These are phyloP conservation scores for Phrynocephalus versicolor DNA, from an alignment of 2,113 vertebrate genomes.

Conservation along the genomic window DNA sequence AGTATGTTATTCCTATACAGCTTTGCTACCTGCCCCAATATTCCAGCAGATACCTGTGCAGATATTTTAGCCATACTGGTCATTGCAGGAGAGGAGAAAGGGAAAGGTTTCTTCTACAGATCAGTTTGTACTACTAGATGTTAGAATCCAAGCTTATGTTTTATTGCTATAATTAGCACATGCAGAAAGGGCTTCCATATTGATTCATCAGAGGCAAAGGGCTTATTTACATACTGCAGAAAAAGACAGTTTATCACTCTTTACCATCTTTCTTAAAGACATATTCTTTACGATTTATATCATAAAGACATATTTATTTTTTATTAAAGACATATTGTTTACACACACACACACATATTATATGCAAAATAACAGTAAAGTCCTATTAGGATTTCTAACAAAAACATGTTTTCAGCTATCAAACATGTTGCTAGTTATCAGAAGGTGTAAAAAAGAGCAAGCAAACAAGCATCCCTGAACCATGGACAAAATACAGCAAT, in stretches of 20 bases:
- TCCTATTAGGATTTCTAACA: background rate
- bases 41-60: too few relatives aligned
- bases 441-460: background rate
- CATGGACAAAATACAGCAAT: constrained; percentile 18
- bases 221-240: constrained; percentile 22
- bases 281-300: too few relatives aligned
- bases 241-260: constrained; percentile 13
- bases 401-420: background rate
- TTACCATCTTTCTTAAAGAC: constrained; percentile 11
- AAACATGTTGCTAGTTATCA: background rate
- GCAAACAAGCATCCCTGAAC: constrained; percentile 24
- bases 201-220: constrained; percentile 26
- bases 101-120: background rate
- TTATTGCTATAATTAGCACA: background rate
- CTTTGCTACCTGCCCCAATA: too few relatives aligned
- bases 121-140: background rate
- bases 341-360: too few relatives aligned
- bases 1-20: too few relatives aligned
- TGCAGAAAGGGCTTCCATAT: constrained; percentile 6
- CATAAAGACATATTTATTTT: too few relatives aligned
- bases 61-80: too few relatives aligned
- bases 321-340: too few relatives aligned
- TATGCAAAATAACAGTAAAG: background rate
- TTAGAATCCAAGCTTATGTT: background rate
- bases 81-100: background rate